Evolutionary conservation across 2,113 vertebrate species (phyloP), one percentile per base, ranked within the genome.

Genomic region (Cyanoramphus novaezelandiae): DNA sequence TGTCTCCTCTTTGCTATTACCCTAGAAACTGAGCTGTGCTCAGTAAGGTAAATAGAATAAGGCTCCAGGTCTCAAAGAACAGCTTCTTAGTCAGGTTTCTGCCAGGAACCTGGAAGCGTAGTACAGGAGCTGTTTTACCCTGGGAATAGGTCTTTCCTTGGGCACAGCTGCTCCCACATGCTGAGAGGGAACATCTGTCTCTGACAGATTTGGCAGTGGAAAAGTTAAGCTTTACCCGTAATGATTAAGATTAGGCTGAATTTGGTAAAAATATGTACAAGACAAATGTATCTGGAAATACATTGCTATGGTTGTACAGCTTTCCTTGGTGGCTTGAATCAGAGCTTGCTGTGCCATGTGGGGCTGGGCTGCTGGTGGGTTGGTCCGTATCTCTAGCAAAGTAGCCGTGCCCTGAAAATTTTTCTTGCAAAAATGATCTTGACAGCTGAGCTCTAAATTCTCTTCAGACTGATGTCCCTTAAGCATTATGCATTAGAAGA

Each of bases 311-410:
- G 28, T 19, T 0, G 0, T 8, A 25, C 16, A 59, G 71, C 75
- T 57, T 43, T 19, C 29, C 46, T 33, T 11, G 13, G 18, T 2
- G 33, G 24, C 6, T 5, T 11, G 44, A 33, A 5, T 29, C 24
- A 0, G 60, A 44, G 46, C 74, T 44, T 1, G 2, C 18, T 0
- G 2, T 33, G 59, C 49, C 0, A 0, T 11, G 37, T 4, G 76
- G 57, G 33, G 57, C 33, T 59, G 57, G 33, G 57, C 57, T 59
- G 33, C 21, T 24, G 33, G 21, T 35, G 33, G 5, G 2, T 10
- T 9, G 1, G 3, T 28, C 47, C 4, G 8, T 3, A 27, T 24
- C 39, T 79, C 25, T 46, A 18, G 15, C 12, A 2, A 2, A 3
- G 35, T 2, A 43, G 2, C 20, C 25, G 46, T 37, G 35, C 3